phyloP scores from a whole-genome alignment of 1,140 invertebrate species.

The Lepidurus packardi region DNA sequence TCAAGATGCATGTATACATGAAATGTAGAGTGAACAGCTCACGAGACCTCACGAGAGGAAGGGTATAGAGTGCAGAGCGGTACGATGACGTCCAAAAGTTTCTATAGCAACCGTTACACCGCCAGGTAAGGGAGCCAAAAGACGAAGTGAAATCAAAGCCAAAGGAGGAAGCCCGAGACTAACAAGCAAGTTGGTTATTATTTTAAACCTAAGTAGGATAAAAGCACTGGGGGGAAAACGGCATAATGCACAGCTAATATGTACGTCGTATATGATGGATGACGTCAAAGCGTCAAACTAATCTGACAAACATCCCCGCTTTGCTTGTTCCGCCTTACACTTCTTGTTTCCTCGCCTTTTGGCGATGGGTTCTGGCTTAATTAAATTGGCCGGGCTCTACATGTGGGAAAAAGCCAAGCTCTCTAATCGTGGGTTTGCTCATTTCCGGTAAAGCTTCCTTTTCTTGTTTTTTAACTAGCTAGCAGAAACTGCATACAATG shows the following conservation, averaged over 20 bases:
- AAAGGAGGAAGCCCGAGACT: background rate
- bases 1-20: background rate
- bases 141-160: background rate
- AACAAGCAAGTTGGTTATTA: background rate
- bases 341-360: background rate
- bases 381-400: background rate
- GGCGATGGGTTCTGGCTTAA: background rate
- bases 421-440: slow-evolving; percentile 13
- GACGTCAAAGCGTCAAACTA: background rate
- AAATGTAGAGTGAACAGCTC: background rate
- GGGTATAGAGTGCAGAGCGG: background rate
- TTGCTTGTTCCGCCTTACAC: background rate
- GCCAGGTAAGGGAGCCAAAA: background rate
- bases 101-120: background rate
- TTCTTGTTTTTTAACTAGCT: background rate
- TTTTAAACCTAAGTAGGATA: background rate
- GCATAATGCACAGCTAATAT: too few species aligned
- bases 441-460: background rate
- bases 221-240: too few species aligned
- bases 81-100: slow-evolving; percentile 18
- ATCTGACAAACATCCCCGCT: background rate
- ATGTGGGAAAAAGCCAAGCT: background rate
- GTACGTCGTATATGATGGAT: background rate
- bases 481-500: background rate
- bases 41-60: background rate